phyloP scores from a whole-genome alignment of 2,797 vertebrate genomes.

The Cirrhinus molitorella region DNA sequence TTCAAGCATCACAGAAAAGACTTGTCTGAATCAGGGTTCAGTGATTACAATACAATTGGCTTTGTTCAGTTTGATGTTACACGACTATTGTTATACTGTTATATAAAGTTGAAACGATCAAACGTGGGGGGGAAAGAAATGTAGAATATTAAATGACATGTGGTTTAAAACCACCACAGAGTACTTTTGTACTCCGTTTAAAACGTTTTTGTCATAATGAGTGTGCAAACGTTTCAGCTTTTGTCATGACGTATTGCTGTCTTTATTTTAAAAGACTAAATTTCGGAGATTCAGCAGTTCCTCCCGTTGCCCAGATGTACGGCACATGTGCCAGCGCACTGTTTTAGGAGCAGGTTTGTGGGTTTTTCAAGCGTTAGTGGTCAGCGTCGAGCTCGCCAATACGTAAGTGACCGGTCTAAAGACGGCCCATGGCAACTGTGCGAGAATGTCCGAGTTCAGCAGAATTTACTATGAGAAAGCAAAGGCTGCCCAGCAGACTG shows the following conservation, averaged over 20 bases:
- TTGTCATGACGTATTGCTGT: neutral
- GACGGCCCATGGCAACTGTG: conserved; percentile 6
- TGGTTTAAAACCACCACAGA: neutral
- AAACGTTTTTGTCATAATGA: neutral
- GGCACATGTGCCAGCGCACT: neutral
- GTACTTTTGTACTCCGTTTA: no score
- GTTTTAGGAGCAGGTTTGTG: neutral
- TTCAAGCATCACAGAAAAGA: neutral
- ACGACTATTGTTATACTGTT: neutral
- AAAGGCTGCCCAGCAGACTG: conserved; percentile 29
- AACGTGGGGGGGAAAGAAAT: neutral
- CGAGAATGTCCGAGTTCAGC: conserved; percentile 43
- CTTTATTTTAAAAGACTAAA: neutral
- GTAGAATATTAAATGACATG: neutral
- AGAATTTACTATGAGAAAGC: conserved; percentile 6
- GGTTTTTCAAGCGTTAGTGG: neutral
- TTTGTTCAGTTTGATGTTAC: neutral
- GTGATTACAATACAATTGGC: neutral
- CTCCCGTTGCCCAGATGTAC: neutral
- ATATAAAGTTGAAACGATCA: neutral
- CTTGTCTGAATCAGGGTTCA: neutral
- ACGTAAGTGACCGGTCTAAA: neutral
- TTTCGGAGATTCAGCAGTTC: neutral
- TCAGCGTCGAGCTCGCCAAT: neutral
- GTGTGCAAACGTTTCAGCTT: neutral